Base-by-base conservation (phyloP, 64 coral and sea anemone species). In the Astreopora myriophthalma region DNA sequence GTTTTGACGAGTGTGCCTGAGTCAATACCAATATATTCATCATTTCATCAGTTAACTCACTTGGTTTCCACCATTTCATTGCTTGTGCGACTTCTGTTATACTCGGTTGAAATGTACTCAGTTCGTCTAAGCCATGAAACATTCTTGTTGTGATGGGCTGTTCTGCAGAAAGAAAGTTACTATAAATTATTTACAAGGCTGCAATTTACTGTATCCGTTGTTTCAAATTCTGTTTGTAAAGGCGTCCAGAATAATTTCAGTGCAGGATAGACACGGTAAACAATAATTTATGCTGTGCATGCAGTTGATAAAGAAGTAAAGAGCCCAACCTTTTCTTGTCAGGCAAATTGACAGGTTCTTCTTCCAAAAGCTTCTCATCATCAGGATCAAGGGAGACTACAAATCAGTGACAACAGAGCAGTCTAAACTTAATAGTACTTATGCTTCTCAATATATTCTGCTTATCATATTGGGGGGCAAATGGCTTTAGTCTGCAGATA, bases 41-140 rank as follows among this genome's bases (percentile, higher is more conserved):
- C 19, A 77, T 27, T 68, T 81, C 0, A 8, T 27, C 8, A 26
- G 26, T 28, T 64, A 33, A 72, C 89, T 73, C 75, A 98, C 96
- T 98, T 98, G 29, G 96, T 98, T 55, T 98, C 96, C 34, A 87
- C 93, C 91, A 96, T 95, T 89, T 99, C 97, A 91, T 99, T 99
- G 8, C 97, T 99, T 38, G 97, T 99, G 19, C 92, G 94, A 60
- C 91, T 87, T 72, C 97, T 73, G 84, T 99, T 99, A 81, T 96
- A 99, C 38, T 99, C 97, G 16, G 94, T 99, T 19, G 94, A 95
- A 71, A 99, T 99, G 19, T 99, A 99, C 65, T 99, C 97, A 44
- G 97, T 99, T 61, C 93, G 95, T 65, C 97, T 87, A 10, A 99
- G 55, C 97, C 97, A 99, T 35, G 97, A 99, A 2, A 99, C 97